Evolutionary conservation across 2,888 invertebrate genomes (phyloP).

Genomic region (Atethmia centrago): DNA sequence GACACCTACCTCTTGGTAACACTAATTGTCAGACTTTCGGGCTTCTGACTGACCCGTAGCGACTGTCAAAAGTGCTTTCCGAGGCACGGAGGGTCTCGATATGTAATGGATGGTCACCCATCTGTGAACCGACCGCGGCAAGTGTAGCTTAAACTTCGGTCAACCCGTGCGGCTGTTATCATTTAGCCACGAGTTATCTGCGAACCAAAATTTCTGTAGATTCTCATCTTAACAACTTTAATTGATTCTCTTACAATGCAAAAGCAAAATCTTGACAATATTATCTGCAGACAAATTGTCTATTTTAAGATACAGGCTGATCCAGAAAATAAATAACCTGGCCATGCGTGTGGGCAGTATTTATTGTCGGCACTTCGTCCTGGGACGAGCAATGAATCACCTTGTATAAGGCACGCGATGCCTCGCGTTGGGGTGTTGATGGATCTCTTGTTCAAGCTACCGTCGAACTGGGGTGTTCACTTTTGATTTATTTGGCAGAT

Average conservation of each 20-base stretch:
- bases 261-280: conserved; percentile 32
- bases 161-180: too few species aligned
- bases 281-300: conserved; percentile 63
- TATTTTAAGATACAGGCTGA: conserved; percentile 74
- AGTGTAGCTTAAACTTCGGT: too few species aligned
- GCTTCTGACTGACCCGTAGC: too few species aligned
- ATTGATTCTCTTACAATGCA: conserved; percentile 10
- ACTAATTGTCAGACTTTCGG: too few species aligned
- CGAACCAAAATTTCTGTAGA: not conserved
- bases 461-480: conserved; percentile 52
- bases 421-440: conserved; percentile 69
- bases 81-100: too few species aligned
- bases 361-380: conserved; percentile 71
- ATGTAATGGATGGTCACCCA: too few species aligned
- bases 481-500: conserved; percentile 61
- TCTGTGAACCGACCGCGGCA: too few species aligned
- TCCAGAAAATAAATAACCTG: conserved; percentile 73
- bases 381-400: conserved; percentile 73
- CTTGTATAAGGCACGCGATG: conserved; percentile 75
- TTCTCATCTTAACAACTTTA: not conserved
- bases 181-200: too few species aligned
- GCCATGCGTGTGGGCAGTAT: conserved; percentile 75
- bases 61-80: too few species aligned
- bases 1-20: too few species aligned
- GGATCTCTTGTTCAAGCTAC: conserved; percentile 63